Evolutionary conservation across 92 coral and sea anemone genomes (phyloP), one percentile per base, ranked within the genome.

Genomic region (Phymanthus crucifer): DNA sequence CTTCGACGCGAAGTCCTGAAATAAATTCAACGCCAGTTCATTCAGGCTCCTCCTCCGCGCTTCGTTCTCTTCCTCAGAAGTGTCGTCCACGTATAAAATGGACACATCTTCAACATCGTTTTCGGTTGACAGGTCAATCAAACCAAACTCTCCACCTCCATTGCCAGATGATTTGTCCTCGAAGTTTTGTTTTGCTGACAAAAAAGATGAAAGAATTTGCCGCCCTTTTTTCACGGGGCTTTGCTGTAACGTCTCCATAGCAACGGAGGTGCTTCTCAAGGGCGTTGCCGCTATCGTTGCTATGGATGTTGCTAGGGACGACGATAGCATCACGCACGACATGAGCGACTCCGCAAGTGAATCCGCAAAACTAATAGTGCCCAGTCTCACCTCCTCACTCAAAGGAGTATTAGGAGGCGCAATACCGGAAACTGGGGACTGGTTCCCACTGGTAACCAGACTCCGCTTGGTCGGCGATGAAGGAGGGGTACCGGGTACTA

Each of bases 401-500:
- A 80, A 47, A 3, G 77, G 77, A 65, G 76, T 74, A 50, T 64
- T 29, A 57, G 72, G 73, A 31, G 88, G 74, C 16, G 79, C 67
- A 10, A 65, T 18, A 17, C 65, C 40, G 19, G 72, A 31, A 43
- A 29, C 19, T 54, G 89, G 81, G 37, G 88, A 32, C 71, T 84
- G 91, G 61, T 82, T 81, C 9, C 90, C 79, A 82, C 80, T 75
- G 17, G 67, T 54, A 35, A 84, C 86, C 80, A 72, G 89, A 64
- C 86, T 86, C 50, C 38, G 75, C 75, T 68, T 66, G 8, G 80
- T 83, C 0, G 90, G 95, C 7, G 95, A 86, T 6, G 93, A 83
- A 11, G 94, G 97, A 34, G 97, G 97, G 24, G 97, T 90, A 61
- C 91, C 66, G 66, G 97, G 97, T 21, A 84, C 78, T n/a, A 87